Conservation (phyloP, 1,140 invertebrate species). For the Holotrichia oblita region DNA sequence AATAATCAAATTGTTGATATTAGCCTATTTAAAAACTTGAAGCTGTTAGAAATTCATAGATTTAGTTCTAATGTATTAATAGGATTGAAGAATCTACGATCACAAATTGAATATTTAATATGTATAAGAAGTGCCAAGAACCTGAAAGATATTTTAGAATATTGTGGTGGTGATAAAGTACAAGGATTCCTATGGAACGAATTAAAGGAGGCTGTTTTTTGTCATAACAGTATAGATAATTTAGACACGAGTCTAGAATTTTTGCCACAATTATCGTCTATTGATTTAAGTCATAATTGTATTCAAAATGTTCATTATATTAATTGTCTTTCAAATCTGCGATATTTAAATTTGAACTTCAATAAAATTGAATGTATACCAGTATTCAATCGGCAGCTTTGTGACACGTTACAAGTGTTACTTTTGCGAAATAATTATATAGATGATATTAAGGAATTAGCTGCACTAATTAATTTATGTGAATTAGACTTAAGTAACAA, state of each 20-base stretch:
- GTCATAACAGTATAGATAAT: slow-evolving; percentile 66
- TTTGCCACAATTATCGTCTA: slow-evolving; percentile 67
- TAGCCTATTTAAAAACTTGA: slow-evolving; percentile 68
- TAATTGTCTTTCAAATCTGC: slow-evolving; percentile 68
- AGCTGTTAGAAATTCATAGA: slow-evolving; percentile 68
- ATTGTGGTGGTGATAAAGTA: slow-evolving; percentile 69
- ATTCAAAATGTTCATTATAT: slow-evolving; percentile 62
- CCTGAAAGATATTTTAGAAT: slow-evolving; percentile 63
- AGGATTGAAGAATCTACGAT: slow-evolving; percentile 67
- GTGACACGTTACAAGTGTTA: slow-evolving; percentile 55
- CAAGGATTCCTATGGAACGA: slow-evolving; percentile 71
- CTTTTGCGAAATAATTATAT: slow-evolving; percentile 59
- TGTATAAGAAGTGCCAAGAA: slow-evolving; percentile 63
- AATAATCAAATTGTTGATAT: slow-evolving; percentile 62
- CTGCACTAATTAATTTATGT: slow-evolving; percentile 63
- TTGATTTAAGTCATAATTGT: too few species aligned
- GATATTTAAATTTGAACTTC: slow-evolving; percentile 69
- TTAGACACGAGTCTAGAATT: slow-evolving; percentile 69
- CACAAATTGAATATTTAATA: slow-evolving; percentile 67
- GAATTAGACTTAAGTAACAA: slow-evolving; percentile 73
- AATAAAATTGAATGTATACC: slow-evolving; percentile 69
- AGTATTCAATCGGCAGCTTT: slow-evolving; percentile 62
- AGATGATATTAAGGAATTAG: slow-evolving; percentile 61
- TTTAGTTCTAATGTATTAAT: slow-evolving; percentile 65
- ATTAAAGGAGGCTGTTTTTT: slow-evolving; percentile 66